These are phyloP conservation scores for Elgaria multicarinata DNA, from an alignment of 2,113 vertebrate species.

Conservation along the genomic window DNA sequence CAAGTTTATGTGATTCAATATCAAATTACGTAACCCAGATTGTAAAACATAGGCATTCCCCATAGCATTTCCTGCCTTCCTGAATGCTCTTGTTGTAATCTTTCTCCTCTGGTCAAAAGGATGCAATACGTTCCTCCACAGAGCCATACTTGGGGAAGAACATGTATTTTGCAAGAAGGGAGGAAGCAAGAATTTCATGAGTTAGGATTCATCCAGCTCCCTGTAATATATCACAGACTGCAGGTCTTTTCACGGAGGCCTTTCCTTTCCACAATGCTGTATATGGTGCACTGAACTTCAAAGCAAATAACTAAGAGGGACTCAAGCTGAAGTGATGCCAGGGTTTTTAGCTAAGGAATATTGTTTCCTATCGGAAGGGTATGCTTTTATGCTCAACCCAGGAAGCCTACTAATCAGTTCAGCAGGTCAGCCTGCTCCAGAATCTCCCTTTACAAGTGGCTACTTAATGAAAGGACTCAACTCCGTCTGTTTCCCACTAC, in stretches of 20 bases:
- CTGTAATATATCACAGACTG: neutral
- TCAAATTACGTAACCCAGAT: neutral
- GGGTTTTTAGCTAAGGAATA: neutral
- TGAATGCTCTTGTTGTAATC: neutral
- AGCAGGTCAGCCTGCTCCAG: neutral
- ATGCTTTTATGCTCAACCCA: neutral
- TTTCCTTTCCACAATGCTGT: neutral
- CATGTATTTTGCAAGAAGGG: neutral
- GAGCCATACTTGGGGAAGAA: neutral
- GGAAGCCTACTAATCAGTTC: neutral
- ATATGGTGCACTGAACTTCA: neutral
- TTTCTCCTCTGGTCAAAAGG: neutral
- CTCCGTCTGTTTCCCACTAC: neutral
- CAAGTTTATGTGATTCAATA: no score
- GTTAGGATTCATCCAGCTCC: neutral
- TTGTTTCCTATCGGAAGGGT: neutral
- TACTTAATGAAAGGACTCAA: neutral
- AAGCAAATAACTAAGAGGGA: neutral
- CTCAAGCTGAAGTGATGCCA: neutral
- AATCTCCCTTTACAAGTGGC: slow-evolving; percentile 16
- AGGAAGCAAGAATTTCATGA: neutral
- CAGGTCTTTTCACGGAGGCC: neutral
- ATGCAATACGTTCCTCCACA: neutral
- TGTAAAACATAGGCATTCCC: neutral
- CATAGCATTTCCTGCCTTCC: no score